Conservation (phyloP, 35 echinoderm and acorn worm species). For the Nesometra sesokonis region DNA sequence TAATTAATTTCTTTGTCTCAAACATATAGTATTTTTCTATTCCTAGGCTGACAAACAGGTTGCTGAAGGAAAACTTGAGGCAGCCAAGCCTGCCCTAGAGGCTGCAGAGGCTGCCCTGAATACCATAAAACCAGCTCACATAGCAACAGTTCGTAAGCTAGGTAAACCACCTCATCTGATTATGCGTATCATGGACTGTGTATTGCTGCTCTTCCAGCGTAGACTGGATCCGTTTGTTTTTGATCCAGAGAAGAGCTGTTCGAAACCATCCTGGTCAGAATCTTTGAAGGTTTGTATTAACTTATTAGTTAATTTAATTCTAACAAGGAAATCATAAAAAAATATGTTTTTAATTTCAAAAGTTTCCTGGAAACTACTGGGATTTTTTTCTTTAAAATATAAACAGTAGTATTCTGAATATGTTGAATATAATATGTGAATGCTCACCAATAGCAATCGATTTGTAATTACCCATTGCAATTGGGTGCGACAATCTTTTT, state of each 20-base stretch:
- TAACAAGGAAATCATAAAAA: no score
- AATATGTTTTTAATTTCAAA: no score
- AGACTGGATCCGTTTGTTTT: slow-evolving; percentile 16
- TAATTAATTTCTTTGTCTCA: background rate
- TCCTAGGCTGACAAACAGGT: slow-evolving; percentile 64
- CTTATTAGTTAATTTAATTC: no score
- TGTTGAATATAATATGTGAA: no score
- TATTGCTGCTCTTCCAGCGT: slow-evolving; percentile 56
- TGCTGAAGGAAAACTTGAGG: slow-evolving; percentile 56
- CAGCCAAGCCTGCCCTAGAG: slow-evolving; percentile 68
- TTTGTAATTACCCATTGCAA: no score
- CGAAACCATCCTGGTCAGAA: slow-evolving; percentile 61
- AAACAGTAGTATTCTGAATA: no score
- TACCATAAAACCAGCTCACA: slow-evolving; percentile 92
- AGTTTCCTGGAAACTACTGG: no score
- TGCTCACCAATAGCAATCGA: no score
- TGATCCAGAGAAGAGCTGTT: slow-evolving; percentile 54
- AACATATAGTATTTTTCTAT: background rate
- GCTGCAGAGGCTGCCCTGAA: slow-evolving; percentile 88
- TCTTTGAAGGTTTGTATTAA: slow-evolving; percentile 59
- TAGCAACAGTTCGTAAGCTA: slow-evolving; percentile 79
- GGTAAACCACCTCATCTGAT: slow-evolving; percentile 95
- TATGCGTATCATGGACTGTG: slow-evolving; percentile 96
- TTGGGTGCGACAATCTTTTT: no score
- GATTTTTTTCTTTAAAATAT: no score